phyloP scores from a whole-genome alignment of 1,140 invertebrate species.

The Ephestia elutella region DNA sequence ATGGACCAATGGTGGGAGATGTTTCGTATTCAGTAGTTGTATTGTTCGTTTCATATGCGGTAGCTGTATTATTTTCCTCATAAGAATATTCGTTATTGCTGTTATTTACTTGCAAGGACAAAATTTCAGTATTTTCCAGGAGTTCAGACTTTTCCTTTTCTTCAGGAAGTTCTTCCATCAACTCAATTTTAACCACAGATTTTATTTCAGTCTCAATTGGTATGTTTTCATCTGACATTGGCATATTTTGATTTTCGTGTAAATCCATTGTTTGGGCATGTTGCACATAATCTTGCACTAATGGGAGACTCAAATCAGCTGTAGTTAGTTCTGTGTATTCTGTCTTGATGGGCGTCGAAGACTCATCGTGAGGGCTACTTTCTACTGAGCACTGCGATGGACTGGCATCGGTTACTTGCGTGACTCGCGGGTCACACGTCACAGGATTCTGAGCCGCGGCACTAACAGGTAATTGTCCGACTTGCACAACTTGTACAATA shows the following conservation, averaged over 20 bases:
- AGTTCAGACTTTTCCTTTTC: constrained; percentile 30
- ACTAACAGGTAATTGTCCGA: constrained; percentile 67
- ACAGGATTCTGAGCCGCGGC: constrained; percentile 66
- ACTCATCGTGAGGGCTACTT: constrained; percentile 48
- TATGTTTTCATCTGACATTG: constrained; percentile 38
- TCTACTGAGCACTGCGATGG: constrained; percentile 60
- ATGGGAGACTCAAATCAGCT: constrained; percentile 53
- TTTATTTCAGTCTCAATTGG: constrained; percentile 50
- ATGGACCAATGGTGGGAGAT: constrained; percentile 22
- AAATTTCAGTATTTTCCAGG: constrained; percentile 31
- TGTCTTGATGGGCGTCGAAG: constrained; percentile 47
- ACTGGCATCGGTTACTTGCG: constrained; percentile 59
- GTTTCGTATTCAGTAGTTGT: constrained; percentile 30
- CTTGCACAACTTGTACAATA: constrained; percentile 66
- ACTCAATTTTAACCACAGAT: constrained; percentile 44
- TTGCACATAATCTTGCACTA: constrained; percentile 45
- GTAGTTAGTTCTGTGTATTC: constrained; percentile 67
- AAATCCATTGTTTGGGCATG: constrained; percentile 32
- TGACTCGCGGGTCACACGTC: constrained; percentile 63
- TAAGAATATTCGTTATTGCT: constrained; percentile 44
- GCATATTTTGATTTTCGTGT: constrained; percentile 31
- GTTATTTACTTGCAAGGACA: constrained; percentile 25
- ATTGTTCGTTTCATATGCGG: constrained; percentile 35
- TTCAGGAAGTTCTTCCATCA: constrained; percentile 39
- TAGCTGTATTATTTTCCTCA: constrained; percentile 30